Conservation (phyloP, 2,888 invertebrate species). For the Tethea ocularis region DNA sequence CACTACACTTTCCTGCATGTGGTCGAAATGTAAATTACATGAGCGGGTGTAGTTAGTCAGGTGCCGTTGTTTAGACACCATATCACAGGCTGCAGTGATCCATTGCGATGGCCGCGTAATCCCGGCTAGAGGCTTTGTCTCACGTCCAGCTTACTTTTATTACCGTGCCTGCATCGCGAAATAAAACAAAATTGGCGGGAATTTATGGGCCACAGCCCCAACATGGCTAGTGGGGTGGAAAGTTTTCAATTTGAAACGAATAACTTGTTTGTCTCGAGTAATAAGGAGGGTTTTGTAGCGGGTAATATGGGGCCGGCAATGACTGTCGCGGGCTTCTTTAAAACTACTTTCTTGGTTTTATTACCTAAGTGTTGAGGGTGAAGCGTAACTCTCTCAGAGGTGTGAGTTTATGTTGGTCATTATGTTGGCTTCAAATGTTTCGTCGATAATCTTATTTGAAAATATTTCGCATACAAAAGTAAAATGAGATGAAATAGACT, state of each 20-base stretch:
- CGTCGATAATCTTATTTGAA: neutral
- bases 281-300: constrained; percentile 78
- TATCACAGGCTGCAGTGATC: constrained; percentile 78
- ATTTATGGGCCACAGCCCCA: constrained; percentile 79
- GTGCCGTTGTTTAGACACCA: constrained; percentile 72
- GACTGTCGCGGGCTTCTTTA: constrained; percentile 78
- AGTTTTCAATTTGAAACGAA: constrained; percentile 84
- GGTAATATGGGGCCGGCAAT: constrained; percentile 76
- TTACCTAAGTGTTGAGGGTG: constrained; percentile 74
- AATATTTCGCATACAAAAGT: neutral
- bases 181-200: constrained; percentile 84
- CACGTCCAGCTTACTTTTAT: constrained; percentile 84
- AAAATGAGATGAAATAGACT: too few relatives aligned
- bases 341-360: constrained; percentile 82
- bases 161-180: constrained; percentile 81
- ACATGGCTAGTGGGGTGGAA: constrained; percentile 80
- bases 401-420: constrained; percentile 41
- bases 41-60: constrained; percentile 56
- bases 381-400: constrained; percentile 53
- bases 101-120: constrained; percentile 79
- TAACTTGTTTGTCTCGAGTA: constrained; percentile 81
- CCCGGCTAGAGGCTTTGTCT: constrained; percentile 78
- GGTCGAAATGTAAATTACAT: constrained; percentile 35
- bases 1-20: constrained; percentile 4
- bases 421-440: constrained; percentile 35